phyloP scores from a whole-genome alignment of 1,140 invertebrate species.

The Drosophila sturtevanti region DNA sequence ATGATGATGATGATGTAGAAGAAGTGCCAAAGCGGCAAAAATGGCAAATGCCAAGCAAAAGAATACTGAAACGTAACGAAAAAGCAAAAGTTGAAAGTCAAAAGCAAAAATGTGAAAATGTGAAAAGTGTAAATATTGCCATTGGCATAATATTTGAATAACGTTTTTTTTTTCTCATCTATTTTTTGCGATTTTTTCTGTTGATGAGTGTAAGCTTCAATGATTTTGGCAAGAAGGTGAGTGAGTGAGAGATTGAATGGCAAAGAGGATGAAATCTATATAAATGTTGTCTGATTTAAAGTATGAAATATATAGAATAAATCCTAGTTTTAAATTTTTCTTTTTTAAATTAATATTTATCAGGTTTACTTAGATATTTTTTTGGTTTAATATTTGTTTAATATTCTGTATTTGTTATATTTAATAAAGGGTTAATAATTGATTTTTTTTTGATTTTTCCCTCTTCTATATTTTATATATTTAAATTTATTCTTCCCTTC shows the following conservation, averaged over 20 bases:
- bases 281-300: background rate
- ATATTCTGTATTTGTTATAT: too few relatives aligned
- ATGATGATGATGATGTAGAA: slow-evolving; percentile 16
- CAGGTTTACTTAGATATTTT: background rate
- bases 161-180: slow-evolving; percentile 37
- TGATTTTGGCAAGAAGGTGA: slow-evolving; percentile 33
- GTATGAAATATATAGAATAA: background rate
- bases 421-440: too few relatives aligned
- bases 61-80: slow-evolving; percentile 34
- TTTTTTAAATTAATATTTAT: background rate
- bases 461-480: too few relatives aligned
- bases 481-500: too few relatives aligned
- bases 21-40: background rate
- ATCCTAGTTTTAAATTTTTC: background rate
- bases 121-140: slow-evolving; percentile 74
- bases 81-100: slow-evolving; percentile 55
- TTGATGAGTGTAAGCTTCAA: slow-evolving; percentile 67
- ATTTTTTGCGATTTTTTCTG: slow-evolving; percentile 37
- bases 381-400: too few relatives aligned
- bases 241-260: slow-evolving; percentile 18
- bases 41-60: slow-evolving; percentile 9
- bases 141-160: slow-evolving; percentile 61
- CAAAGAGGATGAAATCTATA: background rate
- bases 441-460: too few relatives aligned
- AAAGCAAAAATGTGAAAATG: slow-evolving; percentile 53